Evolutionary conservation across 92 coral and sea anemone genomes (phyloP), one percentile per base, ranked within the genome.

Genomic region (Heteractis magnifica): DNA sequence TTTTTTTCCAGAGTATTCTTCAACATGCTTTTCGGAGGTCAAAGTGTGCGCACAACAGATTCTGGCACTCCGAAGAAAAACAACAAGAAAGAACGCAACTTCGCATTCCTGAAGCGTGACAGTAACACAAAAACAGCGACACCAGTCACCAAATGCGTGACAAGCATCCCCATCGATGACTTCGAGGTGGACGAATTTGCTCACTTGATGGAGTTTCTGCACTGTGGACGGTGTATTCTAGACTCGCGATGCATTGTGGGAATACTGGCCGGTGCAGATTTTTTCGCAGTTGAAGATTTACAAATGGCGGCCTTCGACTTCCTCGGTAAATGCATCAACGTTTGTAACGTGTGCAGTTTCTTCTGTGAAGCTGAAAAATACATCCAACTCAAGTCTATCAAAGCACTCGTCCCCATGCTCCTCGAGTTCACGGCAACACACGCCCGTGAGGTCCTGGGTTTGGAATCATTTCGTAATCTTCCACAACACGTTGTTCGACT

Each of bases 131-230:
- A 70, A 58, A 9, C 26, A 20, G 64, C 51, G 16, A 71, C 84
- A 77, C 79, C 51, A 26, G 78, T 75, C 77, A 49, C 73, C 49
- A 78, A 79, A 26, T 76, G 86, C 13, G 18, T 68, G 59, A 84
- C 80, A 34, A 34, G 44, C 7, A 86, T 89, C 76, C 85, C 82
- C 15, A 85, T 89, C 9, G 92, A 86, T 18, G 89, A 89, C 73
- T 82, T 89, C 51, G 92, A 89, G 44, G 83, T 83, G 0, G 89
- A 86, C 21, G 92, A 86, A n/a, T 89, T 89, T 75, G 83, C 90
- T 41, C 92, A 77, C 50, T 82, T 89, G 71, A 89, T 89, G 92
- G 92, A 86, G 75, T 89, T 86, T 49, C 52, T 89, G 3, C 92
- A 89, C 72, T 86, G 80, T 53, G 92, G 92, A 49, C 60, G 84